These are phyloP conservation scores for Kradibia gibbosae DNA, from an alignment of 1,140 invertebrate species.

Conservation along the genomic window DNA sequence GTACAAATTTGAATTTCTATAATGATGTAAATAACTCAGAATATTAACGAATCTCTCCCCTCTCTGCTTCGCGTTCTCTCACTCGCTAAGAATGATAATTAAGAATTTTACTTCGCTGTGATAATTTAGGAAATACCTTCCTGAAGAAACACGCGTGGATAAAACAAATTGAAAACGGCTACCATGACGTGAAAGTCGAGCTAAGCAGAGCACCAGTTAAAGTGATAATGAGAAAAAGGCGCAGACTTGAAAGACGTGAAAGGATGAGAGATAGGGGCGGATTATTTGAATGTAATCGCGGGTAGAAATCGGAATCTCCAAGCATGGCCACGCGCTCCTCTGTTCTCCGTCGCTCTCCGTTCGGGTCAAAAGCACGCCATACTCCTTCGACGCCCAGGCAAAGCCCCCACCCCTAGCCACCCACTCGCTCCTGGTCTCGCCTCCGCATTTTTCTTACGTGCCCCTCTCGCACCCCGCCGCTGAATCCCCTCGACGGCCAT, in stretches of 20 bases:
- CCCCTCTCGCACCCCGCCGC: constrained; percentile 40
- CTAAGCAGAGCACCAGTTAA: neutral
- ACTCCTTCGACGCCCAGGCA: too few species aligned
- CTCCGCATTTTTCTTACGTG: constrained; percentile 53
- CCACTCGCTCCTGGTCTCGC: constrained; percentile 17
- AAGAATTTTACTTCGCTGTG: too few species aligned
- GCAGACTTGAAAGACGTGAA: neutral
- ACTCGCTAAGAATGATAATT: too few species aligned
- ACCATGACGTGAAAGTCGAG: neutral
- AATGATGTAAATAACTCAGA: too few species aligned
- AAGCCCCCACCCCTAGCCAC: neutral
- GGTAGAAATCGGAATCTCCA: constrained; percentile 14
- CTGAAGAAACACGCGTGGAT: too few species aligned
- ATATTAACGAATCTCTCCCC: too few species aligned
- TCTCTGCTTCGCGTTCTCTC: too few species aligned
- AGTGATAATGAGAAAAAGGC: neutral
- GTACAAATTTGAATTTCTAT: too few species aligned
- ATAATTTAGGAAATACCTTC: too few species aligned
- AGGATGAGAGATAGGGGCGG: neutral
- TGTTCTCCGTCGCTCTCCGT: neutral
- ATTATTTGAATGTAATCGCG: constrained; percentile 18
- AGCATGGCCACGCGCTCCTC: neutral
- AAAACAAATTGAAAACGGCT: neutral
- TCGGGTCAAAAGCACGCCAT: neutral
- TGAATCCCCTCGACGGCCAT: constrained; percentile 35